Base-by-base conservation (phyloP, 2,888 invertebrate species). In the Diaprepes abbreviatus region DNA sequence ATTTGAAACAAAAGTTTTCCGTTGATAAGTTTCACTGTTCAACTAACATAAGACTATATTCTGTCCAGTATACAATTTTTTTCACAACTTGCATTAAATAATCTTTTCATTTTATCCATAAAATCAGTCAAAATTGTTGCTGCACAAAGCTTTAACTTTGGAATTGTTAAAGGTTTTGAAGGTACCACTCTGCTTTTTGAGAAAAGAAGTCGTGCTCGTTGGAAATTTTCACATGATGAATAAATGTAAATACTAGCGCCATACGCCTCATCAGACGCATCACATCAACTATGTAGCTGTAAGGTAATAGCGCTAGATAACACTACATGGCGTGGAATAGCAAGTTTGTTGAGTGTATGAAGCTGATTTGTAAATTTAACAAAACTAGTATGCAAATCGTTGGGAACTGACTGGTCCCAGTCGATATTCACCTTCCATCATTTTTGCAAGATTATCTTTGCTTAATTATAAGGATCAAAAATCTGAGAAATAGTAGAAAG, bases 1-100 rank as follows among this genome's bases (percentile, higher is more conserved):
- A 24, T 72, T 66, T 4, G 60, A 59, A n/a, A 72, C 66, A 48
- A 43, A 72, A 5, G 55, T 60, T 40, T 72, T 55, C 17, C 33
- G 62, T 5, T 10, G 12, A 52, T 55, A n/a, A n/a, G 50, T 4
- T 62, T 48, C n/a, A 24, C 48, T 5, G 14, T 33, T 24, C 16
- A 12, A 33, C 17, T 9, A 71, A 19, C 5, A 67, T 57, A 16
- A 71, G 66, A 6, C 66, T 66, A 4, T 57, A 70, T 5, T 57
- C 38, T 3, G 17, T 17, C 31, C 33, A 50, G 19, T 50, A 62
- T 35, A 7, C n/a, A 38, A 33, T 33, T 35, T 3, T 16, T 7
- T 43, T 43, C 19, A 14, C 12, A 14, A n/a, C 14, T 40, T 7
- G 6, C 16, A 40, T 40, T 40, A 12, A 40, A 17, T 17, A 14